These are phyloP conservation scores for Trachymyrmex septentrionalis DNA, from an alignment of 1,140 invertebrate species.

Conservation along the genomic window DNA sequence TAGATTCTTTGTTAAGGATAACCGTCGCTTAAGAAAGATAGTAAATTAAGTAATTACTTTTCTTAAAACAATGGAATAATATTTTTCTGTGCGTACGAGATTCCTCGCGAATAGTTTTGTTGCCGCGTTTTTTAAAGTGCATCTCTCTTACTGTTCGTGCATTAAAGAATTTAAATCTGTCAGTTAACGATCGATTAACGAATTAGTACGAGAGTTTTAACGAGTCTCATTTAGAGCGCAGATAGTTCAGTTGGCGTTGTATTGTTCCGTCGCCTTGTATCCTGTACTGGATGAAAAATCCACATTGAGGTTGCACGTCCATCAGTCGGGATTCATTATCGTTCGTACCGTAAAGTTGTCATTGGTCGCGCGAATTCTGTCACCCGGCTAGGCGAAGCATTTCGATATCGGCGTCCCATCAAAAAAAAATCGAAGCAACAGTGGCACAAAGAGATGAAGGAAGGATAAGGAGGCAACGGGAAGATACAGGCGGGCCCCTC, in stretches of 20 bases:
- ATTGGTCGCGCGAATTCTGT: slow-evolving; percentile 34
- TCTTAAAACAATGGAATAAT: too few species aligned
- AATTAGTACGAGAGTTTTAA: not conserved
- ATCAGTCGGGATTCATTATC: slow-evolving; percentile 18
- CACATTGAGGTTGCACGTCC: not conserved
- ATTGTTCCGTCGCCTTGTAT: not conserved
- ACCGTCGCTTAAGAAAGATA: too few species aligned
- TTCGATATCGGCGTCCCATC: slow-evolving; percentile 18
- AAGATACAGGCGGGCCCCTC: slow-evolving; percentile 38
- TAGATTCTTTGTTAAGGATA: too few species aligned
- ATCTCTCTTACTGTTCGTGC: not conserved
- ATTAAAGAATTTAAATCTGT: not conserved
- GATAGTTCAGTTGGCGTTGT: not conserved
- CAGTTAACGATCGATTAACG: not conserved
- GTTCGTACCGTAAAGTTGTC: slow-evolving; percentile 20
- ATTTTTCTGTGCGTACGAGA: not conserved
- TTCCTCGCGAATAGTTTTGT: slow-evolving; percentile 3
- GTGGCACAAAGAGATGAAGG: slow-evolving; percentile 33
- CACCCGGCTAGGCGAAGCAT: slow-evolving; percentile 35
- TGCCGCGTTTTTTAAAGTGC: not conserved
- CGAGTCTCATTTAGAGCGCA: not conserved
- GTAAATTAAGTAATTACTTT: too few species aligned
- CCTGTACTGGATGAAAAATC: not conserved
- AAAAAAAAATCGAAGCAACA: slow-evolving; percentile 24
- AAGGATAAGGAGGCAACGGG: slow-evolving; percentile 8